These are phyloP conservation scores for Chloroclystis v-ata DNA, from an alignment of 2,888 invertebrate genomes.

Conservation along the genomic window DNA sequence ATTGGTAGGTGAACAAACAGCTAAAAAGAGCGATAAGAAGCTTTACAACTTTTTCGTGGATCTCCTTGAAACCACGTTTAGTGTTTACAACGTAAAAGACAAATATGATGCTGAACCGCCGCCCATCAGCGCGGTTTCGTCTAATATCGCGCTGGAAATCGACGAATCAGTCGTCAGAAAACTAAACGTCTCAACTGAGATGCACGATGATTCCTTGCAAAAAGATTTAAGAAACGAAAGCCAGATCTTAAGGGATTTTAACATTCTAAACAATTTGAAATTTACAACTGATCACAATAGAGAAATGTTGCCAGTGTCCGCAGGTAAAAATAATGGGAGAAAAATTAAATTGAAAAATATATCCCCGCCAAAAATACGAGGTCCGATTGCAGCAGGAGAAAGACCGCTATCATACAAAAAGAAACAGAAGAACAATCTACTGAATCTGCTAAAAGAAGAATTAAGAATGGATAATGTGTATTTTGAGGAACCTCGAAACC, in stretches of 20 bases:
- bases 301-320: not conserved
- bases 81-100: conserved; percentile 40
- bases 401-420: conserved; percentile 25
- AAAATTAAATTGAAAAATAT: not conserved
- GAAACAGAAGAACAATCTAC: conserved; percentile 37
- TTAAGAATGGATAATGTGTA: conserved; percentile 32
- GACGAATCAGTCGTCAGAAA: conserved; percentile 44
- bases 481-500: conserved; percentile 45
- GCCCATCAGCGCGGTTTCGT: conserved; percentile 18
- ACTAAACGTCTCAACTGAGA: conserved; percentile 19
- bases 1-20: conserved; percentile 25
- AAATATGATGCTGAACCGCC: conserved; percentile 14
- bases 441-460: conserved; percentile 48
- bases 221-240: too few relatives aligned
- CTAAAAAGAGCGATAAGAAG: conserved; percentile 34
- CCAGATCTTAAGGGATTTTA: too few relatives aligned
- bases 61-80: conserved; percentile 50
- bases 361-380: not conserved
- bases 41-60: conserved; percentile 58
- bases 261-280: conserved; percentile 17
- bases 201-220: not conserved
- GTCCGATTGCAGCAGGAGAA: not conserved
- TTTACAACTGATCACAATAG: not conserved
- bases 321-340: not conserved
- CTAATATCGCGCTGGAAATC: conserved; percentile 41